phyloP scores from a whole-genome alignment of 2,888 invertebrate species.

The Dusona sp. region DNA sequence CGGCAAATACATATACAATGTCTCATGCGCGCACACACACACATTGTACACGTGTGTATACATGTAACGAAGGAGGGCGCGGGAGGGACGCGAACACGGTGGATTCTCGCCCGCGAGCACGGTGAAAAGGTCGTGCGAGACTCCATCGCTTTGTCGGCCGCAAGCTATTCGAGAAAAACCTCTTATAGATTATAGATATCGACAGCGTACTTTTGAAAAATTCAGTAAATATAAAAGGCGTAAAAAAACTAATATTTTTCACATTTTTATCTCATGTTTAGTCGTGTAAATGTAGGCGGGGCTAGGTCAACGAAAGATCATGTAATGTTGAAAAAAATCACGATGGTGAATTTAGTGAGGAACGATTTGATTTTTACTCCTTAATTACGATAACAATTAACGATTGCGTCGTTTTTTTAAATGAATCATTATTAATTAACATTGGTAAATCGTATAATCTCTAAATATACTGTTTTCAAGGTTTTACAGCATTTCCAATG shows the following conservation, averaged over 20 bases:
- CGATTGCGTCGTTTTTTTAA: background rate
- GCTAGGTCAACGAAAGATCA: background rate
- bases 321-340: background rate
- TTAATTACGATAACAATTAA: background rate
- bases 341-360: background rate
- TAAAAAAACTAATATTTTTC: background rate
- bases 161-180: constrained; percentile 58
- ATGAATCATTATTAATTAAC: background rate
- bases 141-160: constrained; percentile 74
- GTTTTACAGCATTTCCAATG: background rate
- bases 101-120: constrained; percentile 59
- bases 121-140: constrained; percentile 74
- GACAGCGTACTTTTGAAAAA: constrained; percentile 13
- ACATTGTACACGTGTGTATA: background rate
- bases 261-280: constrained; percentile 9
- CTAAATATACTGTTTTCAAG: background rate
- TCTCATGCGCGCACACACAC: constrained; percentile 9
- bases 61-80: constrained; percentile 36
- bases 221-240: background rate
- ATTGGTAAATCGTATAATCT: background rate
- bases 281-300: constrained; percentile 9
- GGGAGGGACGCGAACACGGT: constrained; percentile 60
- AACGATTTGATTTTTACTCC: background rate
- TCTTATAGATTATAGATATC: constrained; percentile 24
- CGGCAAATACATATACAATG: constrained; percentile 44